Conservation (phyloP, 1,140 invertebrate genomes). For the Diorhabda carinulata region DNA sequence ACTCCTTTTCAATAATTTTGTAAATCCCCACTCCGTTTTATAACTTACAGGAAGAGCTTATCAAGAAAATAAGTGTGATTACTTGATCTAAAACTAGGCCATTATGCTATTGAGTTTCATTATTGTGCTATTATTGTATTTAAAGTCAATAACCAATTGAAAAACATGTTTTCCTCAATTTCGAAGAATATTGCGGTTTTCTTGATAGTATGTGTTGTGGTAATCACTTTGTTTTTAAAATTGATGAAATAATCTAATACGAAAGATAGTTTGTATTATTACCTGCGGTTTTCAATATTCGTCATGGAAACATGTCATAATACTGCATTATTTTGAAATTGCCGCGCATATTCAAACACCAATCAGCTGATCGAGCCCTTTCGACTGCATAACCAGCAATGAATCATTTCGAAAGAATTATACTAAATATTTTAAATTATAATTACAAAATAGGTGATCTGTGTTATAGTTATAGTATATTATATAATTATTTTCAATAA, state of each 20-base stretch:
- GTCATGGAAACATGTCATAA: slow-evolving; percentile 8
- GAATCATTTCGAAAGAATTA: too few species aligned
- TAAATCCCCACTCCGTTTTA: slow-evolving; percentile 9
- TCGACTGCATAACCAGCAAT: too few species aligned
- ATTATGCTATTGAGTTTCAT: slow-evolving; percentile 5
- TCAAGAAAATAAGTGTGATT: slow-evolving; percentile 3
- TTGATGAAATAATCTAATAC: neutral
- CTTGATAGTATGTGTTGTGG: neutral
- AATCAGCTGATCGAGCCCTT: slow-evolving; percentile 7
- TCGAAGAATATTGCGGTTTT: neutral
- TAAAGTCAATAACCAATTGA: neutral
- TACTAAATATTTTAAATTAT: too few species aligned
- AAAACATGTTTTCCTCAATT: slow-evolving; percentile 4
- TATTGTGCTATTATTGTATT: neutral
- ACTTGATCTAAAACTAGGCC: slow-evolving; percentile 12
- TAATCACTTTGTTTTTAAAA: neutral
- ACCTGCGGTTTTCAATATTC: slow-evolving; percentile 11
- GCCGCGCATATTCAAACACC: slow-evolving; percentile 8
- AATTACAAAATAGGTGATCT: too few species aligned
- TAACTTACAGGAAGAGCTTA: neutral
- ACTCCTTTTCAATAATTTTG: slow-evolving; percentile 6
- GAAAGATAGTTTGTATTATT: neutral
- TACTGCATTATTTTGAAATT: slow-evolving; percentile 17
- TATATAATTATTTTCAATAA: too few species aligned
- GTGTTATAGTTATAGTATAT: too few species aligned